These are phyloP conservation scores for Sialia sialis DNA, from an alignment of 2,113 vertebrate species.

Conservation along the genomic window DNA sequence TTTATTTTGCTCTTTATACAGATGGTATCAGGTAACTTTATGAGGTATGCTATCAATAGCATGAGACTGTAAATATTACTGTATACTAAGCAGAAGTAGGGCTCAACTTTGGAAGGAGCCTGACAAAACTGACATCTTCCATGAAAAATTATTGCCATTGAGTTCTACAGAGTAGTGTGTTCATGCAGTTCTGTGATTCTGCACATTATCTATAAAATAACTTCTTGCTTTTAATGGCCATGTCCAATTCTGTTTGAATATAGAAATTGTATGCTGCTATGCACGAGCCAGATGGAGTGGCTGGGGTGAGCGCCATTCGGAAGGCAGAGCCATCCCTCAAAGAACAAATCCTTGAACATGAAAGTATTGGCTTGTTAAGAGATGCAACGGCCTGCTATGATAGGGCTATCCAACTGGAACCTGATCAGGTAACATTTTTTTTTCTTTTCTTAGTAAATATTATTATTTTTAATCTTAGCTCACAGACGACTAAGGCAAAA, in stretches of 20 bases:
- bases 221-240: background rate
- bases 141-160: background rate
- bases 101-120: background rate
- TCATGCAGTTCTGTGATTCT: background rate
- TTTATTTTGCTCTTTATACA: background rate
- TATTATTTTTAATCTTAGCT: background rate
- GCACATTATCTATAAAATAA: background rate
- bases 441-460: background rate
- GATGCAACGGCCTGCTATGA: conserved; percentile 98
- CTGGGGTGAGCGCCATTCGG: conserved; percentile 91
- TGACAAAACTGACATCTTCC: background rate
- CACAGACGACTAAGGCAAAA: background rate
- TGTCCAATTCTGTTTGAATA: background rate
- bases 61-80: background rate
- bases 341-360: conserved; percentile 96
- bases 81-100: background rate
- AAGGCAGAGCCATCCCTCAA: conserved; percentile 91
- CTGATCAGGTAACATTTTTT: conserved; percentile 81
- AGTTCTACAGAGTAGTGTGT: background rate
- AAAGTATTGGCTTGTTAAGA: conserved; percentile 92
- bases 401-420: conserved; percentile 92
- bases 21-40: background rate
- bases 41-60: background rate
- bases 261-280: conserved; percentile 92
- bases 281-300: conserved; percentile 96